These are phyloP conservation scores for Pecten maximus DNA, from an alignment of 2,888 invertebrate species.

Conservation along the genomic window DNA sequence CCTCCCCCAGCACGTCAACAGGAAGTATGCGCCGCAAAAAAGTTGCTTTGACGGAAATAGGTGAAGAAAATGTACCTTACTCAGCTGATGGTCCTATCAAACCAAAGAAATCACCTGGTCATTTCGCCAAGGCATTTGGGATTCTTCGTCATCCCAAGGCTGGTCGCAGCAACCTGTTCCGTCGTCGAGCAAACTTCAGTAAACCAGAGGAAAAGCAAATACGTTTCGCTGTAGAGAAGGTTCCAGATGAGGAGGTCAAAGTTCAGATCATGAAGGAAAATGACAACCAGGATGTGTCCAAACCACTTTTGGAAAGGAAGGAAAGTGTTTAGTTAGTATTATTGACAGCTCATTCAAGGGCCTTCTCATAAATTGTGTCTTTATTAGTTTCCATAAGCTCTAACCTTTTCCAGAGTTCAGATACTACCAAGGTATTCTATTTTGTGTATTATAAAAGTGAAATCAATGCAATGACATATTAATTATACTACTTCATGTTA, in stretches of 20 bases:
- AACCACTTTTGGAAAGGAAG: background rate
- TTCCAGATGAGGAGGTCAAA: background rate
- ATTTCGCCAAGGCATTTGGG: background rate
- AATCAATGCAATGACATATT: too few species aligned
- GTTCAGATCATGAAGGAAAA: background rate
- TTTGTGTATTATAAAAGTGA: too few species aligned
- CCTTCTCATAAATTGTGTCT: background rate
- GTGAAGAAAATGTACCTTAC: background rate
- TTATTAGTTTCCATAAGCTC: background rate
- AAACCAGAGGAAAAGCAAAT: background rate
- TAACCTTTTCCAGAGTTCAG: background rate
- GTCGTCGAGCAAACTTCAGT: background rate
- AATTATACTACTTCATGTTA: too few species aligned
- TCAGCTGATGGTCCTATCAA: background rate
- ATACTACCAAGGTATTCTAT: too few species aligned
- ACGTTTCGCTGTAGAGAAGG: slow-evolving; percentile 6
- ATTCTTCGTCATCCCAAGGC: background rate
- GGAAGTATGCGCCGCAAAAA: background rate
- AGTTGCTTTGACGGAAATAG: background rate
- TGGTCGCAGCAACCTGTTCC: slow-evolving; percentile 20
- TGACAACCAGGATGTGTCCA: background rate
- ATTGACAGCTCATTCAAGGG: background rate
- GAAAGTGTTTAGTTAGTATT: background rate
- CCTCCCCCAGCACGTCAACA: background rate
- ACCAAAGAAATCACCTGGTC: background rate